Evolutionary conservation across 2,113 vertebrate species (phyloP).

Genomic region (Emydocephalus ijimae): DNA sequence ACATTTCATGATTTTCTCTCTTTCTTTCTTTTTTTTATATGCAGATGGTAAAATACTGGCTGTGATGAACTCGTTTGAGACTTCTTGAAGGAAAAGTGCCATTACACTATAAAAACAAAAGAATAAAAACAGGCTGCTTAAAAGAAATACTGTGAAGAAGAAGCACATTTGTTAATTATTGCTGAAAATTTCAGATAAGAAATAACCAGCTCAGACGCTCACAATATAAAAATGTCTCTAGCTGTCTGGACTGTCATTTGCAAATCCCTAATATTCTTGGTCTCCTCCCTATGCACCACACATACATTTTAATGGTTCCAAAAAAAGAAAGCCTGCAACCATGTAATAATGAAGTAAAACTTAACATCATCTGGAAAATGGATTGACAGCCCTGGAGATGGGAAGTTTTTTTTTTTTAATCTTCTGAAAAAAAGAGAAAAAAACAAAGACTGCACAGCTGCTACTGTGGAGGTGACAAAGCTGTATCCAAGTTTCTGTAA

Average conservation of each 20-base stretch:
- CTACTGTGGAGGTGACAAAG: background rate
- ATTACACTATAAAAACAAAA: conserved; percentile 18
- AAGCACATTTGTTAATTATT: conserved; percentile 27
- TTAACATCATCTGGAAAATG: conserved; percentile 1
- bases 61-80: conserved; percentile 62
- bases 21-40: conserved; percentile 50
- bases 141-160: background rate
- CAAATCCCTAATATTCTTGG: background rate
- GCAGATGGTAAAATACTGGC: conserved; percentile 71
- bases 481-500: background rate
- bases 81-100: conserved; percentile 55
- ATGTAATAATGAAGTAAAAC: conserved; percentile 10
- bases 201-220: conserved; percentile 14
- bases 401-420: background rate
- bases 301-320: background rate
- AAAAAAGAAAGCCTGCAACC: background rate
- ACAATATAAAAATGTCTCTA: conserved; percentile 6
- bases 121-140: conserved; percentile 2
- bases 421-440: background rate
- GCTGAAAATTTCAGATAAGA: conserved; percentile 27
- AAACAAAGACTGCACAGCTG: background rate
- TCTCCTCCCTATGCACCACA: background rate
- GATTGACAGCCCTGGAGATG: background rate
- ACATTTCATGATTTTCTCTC: conserved; percentile 65
- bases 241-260: conserved; percentile 6